Percentiles rank a stretch among this genome's conserved stretches.
Evolutionary conservation across 2,797 vertebrate species (phyloP).

Genomic region (Sebastolobus altivelis): DNA sequence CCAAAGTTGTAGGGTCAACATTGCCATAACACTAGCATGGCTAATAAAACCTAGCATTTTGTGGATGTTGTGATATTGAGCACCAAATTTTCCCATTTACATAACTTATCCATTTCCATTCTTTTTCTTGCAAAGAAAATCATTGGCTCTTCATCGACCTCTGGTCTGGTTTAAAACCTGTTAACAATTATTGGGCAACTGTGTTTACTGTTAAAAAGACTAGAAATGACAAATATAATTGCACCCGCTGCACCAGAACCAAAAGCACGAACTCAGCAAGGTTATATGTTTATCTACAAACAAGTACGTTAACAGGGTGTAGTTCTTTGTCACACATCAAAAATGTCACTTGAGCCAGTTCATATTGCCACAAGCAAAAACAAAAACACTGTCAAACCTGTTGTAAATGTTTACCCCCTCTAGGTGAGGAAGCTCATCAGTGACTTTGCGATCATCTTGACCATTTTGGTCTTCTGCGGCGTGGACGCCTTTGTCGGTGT

Average conservation of each 20-base stretch:
- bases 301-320: neutral
- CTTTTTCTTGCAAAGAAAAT: neutral
- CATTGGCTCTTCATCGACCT: neutral
- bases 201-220: neutral
- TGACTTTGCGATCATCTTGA: constrained; percentile 97
- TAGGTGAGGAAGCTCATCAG: constrained; percentile 98
- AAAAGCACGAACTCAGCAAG: constrained; percentile 10
- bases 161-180: neutral
- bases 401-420: neutral
- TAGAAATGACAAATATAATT: neutral
- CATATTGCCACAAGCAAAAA: neutral
- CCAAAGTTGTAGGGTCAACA: no score
- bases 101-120: neutral
- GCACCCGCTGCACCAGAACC: neutral
- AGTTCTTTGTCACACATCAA: neutral
- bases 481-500: constrained; percentile 96
- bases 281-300: constrained; percentile 6
- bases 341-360: neutral
- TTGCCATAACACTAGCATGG: neutral
- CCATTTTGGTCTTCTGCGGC: constrained; percentile 96
- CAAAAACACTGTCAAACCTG: neutral
- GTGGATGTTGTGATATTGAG: neutral
- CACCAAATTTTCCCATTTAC: neutral
- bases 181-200: neutral
- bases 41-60: neutral